phyloP scores from a whole-genome alignment of 2,113 vertebrate species.

The Numenius arquata region DNA sequence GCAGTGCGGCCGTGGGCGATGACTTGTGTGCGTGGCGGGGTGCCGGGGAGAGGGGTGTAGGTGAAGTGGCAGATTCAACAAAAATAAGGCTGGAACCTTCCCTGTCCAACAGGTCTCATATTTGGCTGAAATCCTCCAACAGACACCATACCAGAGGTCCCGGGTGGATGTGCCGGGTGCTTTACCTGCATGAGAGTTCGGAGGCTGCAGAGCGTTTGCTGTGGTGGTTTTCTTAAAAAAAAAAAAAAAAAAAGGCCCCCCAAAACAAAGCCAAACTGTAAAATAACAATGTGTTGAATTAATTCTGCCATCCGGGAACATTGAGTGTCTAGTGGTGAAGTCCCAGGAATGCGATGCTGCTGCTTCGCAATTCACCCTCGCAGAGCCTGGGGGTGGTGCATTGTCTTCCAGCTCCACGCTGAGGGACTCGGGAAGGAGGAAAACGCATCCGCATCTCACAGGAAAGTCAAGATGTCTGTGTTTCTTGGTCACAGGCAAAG shows the following conservation, averaged over 20 bases:
- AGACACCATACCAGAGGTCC: not conserved
- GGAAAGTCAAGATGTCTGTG: constrained; percentile 40
- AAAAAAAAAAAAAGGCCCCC: not conserved
- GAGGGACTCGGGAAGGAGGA: not conserved
- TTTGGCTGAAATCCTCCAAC: not conserved
- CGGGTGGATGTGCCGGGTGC: not conserved
- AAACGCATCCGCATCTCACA: not conserved
- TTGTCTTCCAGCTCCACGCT: constrained; percentile 13
- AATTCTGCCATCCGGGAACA: constrained; percentile 3
- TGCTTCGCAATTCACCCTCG: not conserved
- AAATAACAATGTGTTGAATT: constrained; percentile 34
- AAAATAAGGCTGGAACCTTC: not conserved
- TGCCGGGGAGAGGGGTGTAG: not conserved
- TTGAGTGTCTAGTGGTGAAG: not conserved
- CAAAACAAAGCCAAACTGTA: not conserved
- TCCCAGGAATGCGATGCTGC: constrained; percentile 28
- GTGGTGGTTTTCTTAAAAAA: not conserved
- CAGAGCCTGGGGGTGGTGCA: not conserved
- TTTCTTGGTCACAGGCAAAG: constrained; percentile 52
- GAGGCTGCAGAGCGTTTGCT: not conserved
- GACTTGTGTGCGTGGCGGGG: not conserved
- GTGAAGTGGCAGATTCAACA: not conserved
- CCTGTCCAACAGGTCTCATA: not conserved
- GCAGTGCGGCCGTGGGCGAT: not conserved
- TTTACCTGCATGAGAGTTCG: not conserved